phyloP scores from a whole-genome alignment of 2,797 vertebrate species.

The Anguilla obscura region DNA sequence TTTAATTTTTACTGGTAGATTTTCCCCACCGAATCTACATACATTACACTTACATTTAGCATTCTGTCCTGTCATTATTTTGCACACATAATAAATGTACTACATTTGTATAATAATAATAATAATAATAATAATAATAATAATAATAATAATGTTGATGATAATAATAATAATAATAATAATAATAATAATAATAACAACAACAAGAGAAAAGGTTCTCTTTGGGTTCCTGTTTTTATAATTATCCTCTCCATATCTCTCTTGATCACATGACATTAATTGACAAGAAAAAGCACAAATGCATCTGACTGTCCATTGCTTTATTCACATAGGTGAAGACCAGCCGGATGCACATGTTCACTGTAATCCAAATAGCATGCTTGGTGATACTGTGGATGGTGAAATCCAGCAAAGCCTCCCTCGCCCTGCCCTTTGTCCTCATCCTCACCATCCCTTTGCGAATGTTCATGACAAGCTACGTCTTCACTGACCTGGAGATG shows the following conservation, averaged over 20 bases:
- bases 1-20: neutral
- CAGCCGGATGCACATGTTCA: constrained; percentile 93
- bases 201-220: neutral
- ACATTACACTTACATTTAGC: neutral
- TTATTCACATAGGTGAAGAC: constrained; percentile 80
- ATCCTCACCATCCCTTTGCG: constrained; percentile 95
- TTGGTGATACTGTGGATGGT: constrained; percentile 82
- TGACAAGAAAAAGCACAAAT: neutral
- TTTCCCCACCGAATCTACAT: neutral
- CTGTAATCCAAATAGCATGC: constrained; percentile 80
- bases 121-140: neutral
- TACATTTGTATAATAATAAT: neutral
- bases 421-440: constrained; percentile 90
- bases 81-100: neutral
- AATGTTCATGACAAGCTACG: constrained; percentile 76
- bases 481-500: constrained; percentile 85
- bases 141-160: neutral
- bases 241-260: neutral
- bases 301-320: neutral
- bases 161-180: neutral
- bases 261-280: neutral
- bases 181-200: too few species aligned
- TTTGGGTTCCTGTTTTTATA: neutral
- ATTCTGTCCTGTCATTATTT: neutral
- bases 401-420: constrained; percentile 79